These are phyloP conservation scores for Drosophila birchii DNA, from an alignment of 2,888 invertebrate species.

Conservation along the genomic window DNA sequence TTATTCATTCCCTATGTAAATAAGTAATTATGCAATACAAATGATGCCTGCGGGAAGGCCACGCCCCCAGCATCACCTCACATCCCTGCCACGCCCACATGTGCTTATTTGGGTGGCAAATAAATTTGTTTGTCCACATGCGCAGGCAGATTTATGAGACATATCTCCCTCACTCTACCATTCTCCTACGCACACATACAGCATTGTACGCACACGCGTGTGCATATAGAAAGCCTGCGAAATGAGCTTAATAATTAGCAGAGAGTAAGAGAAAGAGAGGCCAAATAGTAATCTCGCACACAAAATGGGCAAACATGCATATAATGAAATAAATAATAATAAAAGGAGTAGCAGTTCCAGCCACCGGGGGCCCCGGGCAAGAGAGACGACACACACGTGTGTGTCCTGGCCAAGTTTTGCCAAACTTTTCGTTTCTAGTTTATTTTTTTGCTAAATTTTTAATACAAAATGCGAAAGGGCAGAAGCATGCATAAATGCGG, in stretches of 20 bases:
- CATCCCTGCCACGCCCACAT: slow-evolving; percentile 1
- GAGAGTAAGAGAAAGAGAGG: neutral
- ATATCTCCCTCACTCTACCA: neutral
- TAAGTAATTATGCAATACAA: slow-evolving; percentile 55
- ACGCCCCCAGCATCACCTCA: slow-evolving; percentile 13
- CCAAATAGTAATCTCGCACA: slow-evolving; percentile 21
- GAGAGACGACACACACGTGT: slow-evolving; percentile 9
- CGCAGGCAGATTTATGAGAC: slow-evolving; percentile 46
- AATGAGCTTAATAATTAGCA: slow-evolving; percentile 71
- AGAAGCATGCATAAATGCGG: slow-evolving; percentile 26
- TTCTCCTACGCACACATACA: neutral
- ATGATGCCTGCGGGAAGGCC: slow-evolving; percentile 47
- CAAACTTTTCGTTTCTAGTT: slow-evolving; percentile 40
- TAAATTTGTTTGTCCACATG: slow-evolving; percentile 44
- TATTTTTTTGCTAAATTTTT: slow-evolving; percentile 57
- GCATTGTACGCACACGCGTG: slow-evolving; percentile 30
- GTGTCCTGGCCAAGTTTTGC: slow-evolving; percentile 43
- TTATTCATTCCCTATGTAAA: slow-evolving; percentile 34
- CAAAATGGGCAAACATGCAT: slow-evolving; percentile 29
- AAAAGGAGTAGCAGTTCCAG: slow-evolving; percentile 28
- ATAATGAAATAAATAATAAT: slow-evolving; percentile 38
- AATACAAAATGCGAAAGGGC: slow-evolving; percentile 55
- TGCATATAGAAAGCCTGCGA: slow-evolving; percentile 47
- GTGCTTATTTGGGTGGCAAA: slow-evolving; percentile 27
- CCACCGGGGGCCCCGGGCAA: slow-evolving; percentile 2